phyloP scores from a whole-genome alignment of 2,888 invertebrate species.

The Conus canariensis region DNA sequence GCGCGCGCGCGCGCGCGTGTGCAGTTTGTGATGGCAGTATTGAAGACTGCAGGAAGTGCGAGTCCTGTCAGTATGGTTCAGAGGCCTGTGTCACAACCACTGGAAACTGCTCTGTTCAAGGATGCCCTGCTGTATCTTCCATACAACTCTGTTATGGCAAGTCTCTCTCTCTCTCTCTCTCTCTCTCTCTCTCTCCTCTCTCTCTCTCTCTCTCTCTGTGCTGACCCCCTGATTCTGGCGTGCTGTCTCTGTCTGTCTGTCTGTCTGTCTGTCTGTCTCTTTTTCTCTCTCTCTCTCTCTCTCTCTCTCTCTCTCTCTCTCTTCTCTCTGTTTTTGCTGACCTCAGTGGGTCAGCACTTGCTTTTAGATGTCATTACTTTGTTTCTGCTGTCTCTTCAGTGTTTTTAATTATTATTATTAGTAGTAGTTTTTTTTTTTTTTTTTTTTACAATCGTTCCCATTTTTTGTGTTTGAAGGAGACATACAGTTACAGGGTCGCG shows the following conservation, averaged over 20 bases:
- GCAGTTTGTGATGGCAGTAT: neutral
- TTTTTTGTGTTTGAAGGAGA: too few relatives aligned
- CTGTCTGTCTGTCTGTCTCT: neutral
- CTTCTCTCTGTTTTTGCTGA: too few relatives aligned
- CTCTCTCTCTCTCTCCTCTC: neutral
- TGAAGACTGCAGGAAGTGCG: neutral
- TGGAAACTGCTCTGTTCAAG: neutral
- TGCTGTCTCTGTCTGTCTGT: neutral
- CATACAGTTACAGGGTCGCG: too few relatives aligned
- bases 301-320: neutral
- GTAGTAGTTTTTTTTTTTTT: too few relatives aligned
- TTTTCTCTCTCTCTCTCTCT: neutral
- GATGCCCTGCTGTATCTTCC: neutral
- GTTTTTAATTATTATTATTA: too few relatives aligned
- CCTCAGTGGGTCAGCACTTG: too few relatives aligned
- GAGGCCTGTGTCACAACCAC: neutral
- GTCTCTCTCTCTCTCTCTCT: neutral
- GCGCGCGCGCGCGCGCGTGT: neutral
- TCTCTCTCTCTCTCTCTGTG: neutral
- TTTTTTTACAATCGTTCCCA: too few relatives aligned
- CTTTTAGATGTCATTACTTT: too few relatives aligned
- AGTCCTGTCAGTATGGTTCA: neutral
- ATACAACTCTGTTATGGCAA: neutral
- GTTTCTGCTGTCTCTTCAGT: too few relatives aligned
- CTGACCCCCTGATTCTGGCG: neutral